Evolutionary conservation across 1,140 invertebrate genomes (phyloP), one percentile per base, ranked within the genome.

Genomic region (Plodia interpunctella): DNA sequence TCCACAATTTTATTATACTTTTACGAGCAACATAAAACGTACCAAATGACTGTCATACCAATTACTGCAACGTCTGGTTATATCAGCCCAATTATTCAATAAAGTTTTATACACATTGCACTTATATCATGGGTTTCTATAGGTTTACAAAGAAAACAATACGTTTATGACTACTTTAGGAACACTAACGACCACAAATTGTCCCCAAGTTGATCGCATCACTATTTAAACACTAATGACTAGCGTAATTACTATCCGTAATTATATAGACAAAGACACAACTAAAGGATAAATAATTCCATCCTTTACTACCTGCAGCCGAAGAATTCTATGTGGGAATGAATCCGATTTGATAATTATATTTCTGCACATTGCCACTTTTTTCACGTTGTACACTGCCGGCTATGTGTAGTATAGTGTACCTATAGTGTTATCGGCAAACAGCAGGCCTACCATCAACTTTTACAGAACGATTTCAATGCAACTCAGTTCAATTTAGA

Each of bases 231-330:
- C 38, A 17, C 15, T 15, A 44, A 44, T 44, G 38, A 44, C n/a
- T n/a, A 44, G 10, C 30, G 21, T 32, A 35, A 28, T 20, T 15
- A 25, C n/a, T 50, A 28, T 60, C 15, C 28, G 30, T 25, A 62
- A 35, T 49, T 15, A 35, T 55, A 44, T 30, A 11, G 38, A 54
- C 13, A 5, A 19, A 15, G 15, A 19, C n/a, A 25, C 2, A 25
- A 25, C 21, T n/a, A n/a, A n/a, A n/a, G n/a, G n/a, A n/a, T n/a
- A n/a, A n/a, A n/a, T n/a, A n/a, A n/a, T n/a, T n/a, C n/a, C n/a
- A n/a, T n/a, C n/a, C n/a, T n/a, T n/a, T 25, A 25, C 21, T 25
- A 25, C 2, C 6, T 25, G 21, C 21, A 3, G 21, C 21, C 21
- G 6, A n/a, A n/a, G n/a, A n/a, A n/a, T n/a, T n/a, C n/a, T n/a